Conservation (phyloP, 2,797 vertebrate genomes). For the Pelodytes ibericus region DNA sequence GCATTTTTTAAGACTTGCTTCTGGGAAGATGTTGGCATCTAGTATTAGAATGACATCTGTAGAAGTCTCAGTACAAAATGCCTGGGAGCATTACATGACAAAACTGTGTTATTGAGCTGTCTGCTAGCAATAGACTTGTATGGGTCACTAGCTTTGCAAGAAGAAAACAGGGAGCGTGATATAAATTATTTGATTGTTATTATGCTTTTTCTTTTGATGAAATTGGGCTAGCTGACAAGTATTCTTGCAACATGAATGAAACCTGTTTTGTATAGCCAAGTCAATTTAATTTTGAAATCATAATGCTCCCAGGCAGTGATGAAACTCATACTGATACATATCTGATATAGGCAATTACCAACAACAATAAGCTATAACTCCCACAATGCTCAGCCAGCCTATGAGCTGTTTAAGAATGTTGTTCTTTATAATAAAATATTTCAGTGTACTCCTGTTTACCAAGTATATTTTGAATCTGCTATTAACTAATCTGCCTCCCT, state of each 20-base stretch:
- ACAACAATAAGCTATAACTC: no score
- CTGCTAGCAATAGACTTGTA: conserved; percentile 23
- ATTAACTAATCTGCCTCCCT: no score
- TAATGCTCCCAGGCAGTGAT: no score
- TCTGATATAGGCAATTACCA: no score
- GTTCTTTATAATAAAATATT: no score
- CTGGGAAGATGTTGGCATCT: conserved; percentile 2
- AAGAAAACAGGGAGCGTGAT: background rate
- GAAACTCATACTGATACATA: no score
- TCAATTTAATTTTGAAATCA: no score
- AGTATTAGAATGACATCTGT: conserved; percentile 6
- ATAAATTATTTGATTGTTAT: background rate
- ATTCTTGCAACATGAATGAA: background rate
- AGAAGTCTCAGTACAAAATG: conserved; percentile 20
- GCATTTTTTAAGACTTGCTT: conserved; percentile 22
- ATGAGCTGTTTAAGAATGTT: no score
- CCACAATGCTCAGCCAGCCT: no score
- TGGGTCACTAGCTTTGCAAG: conserved; percentile 15
- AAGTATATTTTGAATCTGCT: no score
- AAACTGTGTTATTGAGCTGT: conserved; percentile 33
- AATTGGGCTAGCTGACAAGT: background rate
- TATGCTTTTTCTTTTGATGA: background rate
- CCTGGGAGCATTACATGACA: conserved; percentile 25
- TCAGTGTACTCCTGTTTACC: no score
- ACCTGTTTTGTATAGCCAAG: no score